Base-by-base conservation (phyloP, 2,113 vertebrate species). In the Odocoileus hemionus region DNA sequence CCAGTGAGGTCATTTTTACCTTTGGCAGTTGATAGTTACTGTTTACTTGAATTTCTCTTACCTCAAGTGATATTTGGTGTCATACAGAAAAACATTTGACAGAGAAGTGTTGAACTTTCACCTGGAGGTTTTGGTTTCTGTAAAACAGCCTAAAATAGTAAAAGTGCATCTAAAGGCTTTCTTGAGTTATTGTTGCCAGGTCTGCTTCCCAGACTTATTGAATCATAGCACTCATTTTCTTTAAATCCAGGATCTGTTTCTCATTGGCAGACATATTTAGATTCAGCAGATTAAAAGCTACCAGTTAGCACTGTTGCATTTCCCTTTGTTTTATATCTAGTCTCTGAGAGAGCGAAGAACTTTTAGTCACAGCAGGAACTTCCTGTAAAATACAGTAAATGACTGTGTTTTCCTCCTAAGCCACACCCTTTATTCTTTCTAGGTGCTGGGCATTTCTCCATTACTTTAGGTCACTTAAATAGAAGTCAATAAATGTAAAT, bases 301-400 rank as follows among this genome's bases (percentile, higher is more conserved):
- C 36, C 33, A 55, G 84, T 30, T 82, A 58, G 95, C 88, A 87
- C 7, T 85, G 30, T 33, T 85, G 70, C 19, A 21, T 93, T 96
- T 97, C 86, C 39, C 57, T 95, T 90, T 96, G 95, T 94, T 39
- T 93, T 61, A 39, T 36, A 87, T 60, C 55, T 87, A 86, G 33
- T 23, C 60, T 89, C 74, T 43, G 52, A 92, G 47, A 96, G 45
- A 96, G 86, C 79, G 80, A 76, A 95, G 91, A 33, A 54, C 45
- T 54, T 95, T 91, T 67, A 82, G 43, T 45, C 64, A 91, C 54
- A 92, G 47, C 47, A 93, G 76, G 78, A 95, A 93, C n/a, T 94
- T 87, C 93, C 91, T 93, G 58, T 47, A 78, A 95, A 94, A 80
- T 57, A 43, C 8, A 74, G 39, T 84, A 79, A 94, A 90, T 76